Evolutionary conservation across 64 coral and sea anemone genomes (phyloP).

Genomic region (Actinia equina): DNA sequence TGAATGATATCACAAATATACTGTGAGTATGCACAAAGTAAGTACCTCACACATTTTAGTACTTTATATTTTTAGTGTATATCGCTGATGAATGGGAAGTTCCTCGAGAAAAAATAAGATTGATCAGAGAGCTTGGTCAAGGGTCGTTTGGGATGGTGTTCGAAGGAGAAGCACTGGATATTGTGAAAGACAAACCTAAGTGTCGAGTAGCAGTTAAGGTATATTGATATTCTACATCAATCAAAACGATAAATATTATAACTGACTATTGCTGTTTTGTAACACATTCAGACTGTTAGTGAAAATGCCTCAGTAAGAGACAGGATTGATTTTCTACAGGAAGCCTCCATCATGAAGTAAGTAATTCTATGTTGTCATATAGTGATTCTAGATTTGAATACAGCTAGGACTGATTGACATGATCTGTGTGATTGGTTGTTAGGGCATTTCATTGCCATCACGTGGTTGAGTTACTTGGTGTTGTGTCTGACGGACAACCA

Average conservation of each 20-base stretch:
- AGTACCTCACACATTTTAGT: background rate
- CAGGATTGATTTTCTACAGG: slow-evolving; percentile 94
- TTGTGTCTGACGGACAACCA: slow-evolving; percentile 95
- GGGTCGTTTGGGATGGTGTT: slow-evolving; percentile 99
- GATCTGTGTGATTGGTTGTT: background rate
- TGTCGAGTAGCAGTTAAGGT: slow-evolving; percentile 98
- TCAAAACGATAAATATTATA: background rate
- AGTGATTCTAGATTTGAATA: no score
- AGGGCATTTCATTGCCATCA: slow-evolving; percentile 95
- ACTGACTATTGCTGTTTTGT: background rate
- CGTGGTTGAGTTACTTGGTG: slow-evolving; percentile 88
- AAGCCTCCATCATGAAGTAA: slow-evolving; percentile 99
- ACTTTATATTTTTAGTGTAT: slow-evolving; percentile 56
- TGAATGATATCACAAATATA: no score
- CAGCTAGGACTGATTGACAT: background rate
- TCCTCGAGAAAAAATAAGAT: slow-evolving; percentile 77
- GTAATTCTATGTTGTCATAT: background rate
- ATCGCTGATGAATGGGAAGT: slow-evolving; percentile 99
- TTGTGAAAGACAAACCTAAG: slow-evolving; percentile 53
- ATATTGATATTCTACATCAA: background rate
- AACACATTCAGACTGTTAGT: slow-evolving; percentile 77
- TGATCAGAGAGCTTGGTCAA: slow-evolving; percentile 90
- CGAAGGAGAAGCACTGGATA: slow-evolving; percentile 87
- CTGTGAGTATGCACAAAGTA: no score
- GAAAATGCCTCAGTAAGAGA: slow-evolving; percentile 94